phyloP scores from a whole-genome alignment of 2,113 vertebrate species.

The Phycodurus eques region DNA sequence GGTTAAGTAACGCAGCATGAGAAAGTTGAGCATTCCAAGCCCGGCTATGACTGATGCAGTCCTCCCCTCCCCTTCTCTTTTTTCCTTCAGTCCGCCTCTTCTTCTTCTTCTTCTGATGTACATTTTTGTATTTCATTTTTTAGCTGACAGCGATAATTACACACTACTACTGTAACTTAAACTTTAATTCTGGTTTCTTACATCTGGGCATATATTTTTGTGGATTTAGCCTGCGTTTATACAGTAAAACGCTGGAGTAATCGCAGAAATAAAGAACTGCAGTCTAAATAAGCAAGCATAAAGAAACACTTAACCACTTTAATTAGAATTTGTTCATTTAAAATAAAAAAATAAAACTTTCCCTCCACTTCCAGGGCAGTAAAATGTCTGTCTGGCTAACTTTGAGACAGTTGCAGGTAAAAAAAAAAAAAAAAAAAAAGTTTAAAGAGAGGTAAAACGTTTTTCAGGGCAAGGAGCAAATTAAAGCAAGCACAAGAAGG shows the following conservation, averaged over 20 bases:
- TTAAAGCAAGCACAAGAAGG: slow-evolving; percentile 21
- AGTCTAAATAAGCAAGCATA: background rate
- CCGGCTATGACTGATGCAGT: slow-evolving; percentile 15
- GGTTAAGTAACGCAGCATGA: slow-evolving; percentile 47
- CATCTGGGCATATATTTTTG: slow-evolving; percentile 14
- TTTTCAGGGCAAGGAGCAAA: slow-evolving; percentile 32
- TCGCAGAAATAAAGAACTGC: background rate
- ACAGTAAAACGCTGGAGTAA: background rate
- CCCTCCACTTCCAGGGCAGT: background rate
- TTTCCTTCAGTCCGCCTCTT: background rate
- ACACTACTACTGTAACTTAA: slow-evolving; percentile 21
- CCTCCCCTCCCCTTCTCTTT: slow-evolving; percentile 17
- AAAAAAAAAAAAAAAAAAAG: slow-evolving; percentile 3
- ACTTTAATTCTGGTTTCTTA: slow-evolving; percentile 18
- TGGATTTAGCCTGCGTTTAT: slow-evolving; percentile 1
- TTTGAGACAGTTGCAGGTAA: background rate
- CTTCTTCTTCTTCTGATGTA: slow-evolving; percentile 11
- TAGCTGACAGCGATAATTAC: slow-evolving; percentile 21
- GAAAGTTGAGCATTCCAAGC: slow-evolving; percentile 32
- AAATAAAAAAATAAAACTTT: background rate
- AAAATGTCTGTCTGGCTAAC: slow-evolving; percentile 2
- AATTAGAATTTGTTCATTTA: background rate
- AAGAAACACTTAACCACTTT: background rate
- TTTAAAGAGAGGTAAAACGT: slow-evolving; percentile 15
- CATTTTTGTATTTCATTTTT: slow-evolving; percentile 23